Percentiles rank a stretch among this genome's conserved stretches.
These are phyloP conservation scores for Amphipoea lucens DNA, from an alignment of 2,888 invertebrate genomes.

Conservation along the genomic window DNA sequence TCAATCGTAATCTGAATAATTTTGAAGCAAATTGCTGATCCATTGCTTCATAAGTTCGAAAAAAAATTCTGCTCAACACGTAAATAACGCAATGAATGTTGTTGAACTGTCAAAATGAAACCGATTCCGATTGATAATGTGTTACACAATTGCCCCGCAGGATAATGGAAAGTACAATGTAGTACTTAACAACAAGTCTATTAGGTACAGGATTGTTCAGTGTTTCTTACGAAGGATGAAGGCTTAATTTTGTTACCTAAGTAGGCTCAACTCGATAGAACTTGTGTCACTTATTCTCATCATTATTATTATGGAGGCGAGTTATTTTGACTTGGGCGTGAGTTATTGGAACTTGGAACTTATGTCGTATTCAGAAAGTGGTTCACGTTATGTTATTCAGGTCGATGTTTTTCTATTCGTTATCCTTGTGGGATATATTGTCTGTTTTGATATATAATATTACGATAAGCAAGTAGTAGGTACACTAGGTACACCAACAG, in stretches of 20 bases:
- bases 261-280: slow-evolving; percentile 34
- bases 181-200: slow-evolving; percentile 26
- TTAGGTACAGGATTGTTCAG: not conserved
- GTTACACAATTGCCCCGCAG: not conserved
- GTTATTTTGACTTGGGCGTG: not conserved
- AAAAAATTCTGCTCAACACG: no score
- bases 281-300: slow-evolving; percentile 25
- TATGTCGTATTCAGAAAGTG: slow-evolving; percentile 19
- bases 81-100: no score
- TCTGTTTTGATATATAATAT: no score
- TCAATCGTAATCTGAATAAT: no score
- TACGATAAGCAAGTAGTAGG: not conserved
- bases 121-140: no score
- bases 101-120: no score
- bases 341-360: slow-evolving; percentile 29
- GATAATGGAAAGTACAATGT: slow-evolving; percentile 13
- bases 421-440: not conserved
- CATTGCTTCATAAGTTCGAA: no score
- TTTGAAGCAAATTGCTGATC: no score
- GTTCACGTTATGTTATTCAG: not conserved
- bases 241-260: slow-evolving; percentile 21
- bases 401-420: not conserved
- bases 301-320: not conserved
- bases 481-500: no score
- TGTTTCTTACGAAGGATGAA: slow-evolving; percentile 15